These are phyloP conservation scores for Istiophorus platypterus DNA, from an alignment of 2,113 vertebrate species.

Conservation along the genomic window DNA sequence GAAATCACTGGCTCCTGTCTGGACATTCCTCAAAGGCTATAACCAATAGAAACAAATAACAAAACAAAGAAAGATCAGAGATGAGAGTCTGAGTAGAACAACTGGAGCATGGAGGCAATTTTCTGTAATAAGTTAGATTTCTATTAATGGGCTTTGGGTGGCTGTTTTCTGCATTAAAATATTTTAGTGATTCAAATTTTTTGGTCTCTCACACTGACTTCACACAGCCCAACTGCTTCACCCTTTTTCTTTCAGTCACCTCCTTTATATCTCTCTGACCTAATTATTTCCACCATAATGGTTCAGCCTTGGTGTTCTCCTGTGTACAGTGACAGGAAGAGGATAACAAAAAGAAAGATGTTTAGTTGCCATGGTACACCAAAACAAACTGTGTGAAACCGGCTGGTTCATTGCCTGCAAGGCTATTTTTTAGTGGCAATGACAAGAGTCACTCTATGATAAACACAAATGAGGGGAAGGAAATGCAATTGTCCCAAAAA, in stretches of 20 bases:
- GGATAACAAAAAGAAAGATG: slow-evolving; percentile 57
- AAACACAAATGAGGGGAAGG: slow-evolving; percentile 39
- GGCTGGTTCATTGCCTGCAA: slow-evolving; percentile 50
- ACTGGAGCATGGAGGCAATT: slow-evolving; percentile 7
- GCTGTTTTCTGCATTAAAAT: slow-evolving; percentile 56
- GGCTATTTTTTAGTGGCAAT: slow-evolving; percentile 54
- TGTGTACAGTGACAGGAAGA: slow-evolving; percentile 41
- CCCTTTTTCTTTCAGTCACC: slow-evolving; percentile 17
- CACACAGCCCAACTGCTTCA: slow-evolving; percentile 37
- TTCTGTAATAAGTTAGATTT: slow-evolving; percentile 56
- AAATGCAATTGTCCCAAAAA: slow-evolving; percentile 27
- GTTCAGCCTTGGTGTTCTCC: slow-evolving; percentile 19
- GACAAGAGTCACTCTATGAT: slow-evolving; percentile 35
- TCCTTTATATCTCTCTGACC: slow-evolving; percentile 34
- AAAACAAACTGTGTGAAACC: slow-evolving; percentile 78
- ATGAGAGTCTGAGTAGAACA: slow-evolving; percentile 12
- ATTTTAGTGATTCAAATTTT: slow-evolving; percentile 55
- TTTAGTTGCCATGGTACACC: slow-evolving; percentile 76
- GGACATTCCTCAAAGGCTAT: slow-evolving; percentile 12
- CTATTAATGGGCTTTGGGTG: slow-evolving; percentile 43
- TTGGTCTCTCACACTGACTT: slow-evolving; percentile 59
- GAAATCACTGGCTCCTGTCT: slow-evolving; percentile 37
- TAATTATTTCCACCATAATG: slow-evolving; percentile 62
- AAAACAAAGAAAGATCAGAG: slow-evolving; percentile 42
- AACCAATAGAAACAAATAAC: slow-evolving; percentile 45